These are phyloP conservation scores for Drosophila pallidifrons DNA, from an alignment of 1,140 invertebrate species.

Conservation along the genomic window DNA sequence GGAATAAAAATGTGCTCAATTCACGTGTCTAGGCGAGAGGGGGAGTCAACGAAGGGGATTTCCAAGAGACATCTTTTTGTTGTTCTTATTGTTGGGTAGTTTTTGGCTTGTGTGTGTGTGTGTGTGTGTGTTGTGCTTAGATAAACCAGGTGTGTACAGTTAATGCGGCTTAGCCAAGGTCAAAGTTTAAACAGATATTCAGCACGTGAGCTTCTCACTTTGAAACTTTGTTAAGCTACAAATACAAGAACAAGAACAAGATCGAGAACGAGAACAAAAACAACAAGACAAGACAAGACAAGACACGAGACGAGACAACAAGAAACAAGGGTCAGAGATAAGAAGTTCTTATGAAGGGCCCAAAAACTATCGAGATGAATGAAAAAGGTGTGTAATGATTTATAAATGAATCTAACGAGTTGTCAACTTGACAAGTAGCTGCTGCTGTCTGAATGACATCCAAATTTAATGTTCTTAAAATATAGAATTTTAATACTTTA, in stretches of 20 bases:
- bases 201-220: conserved; percentile 10
- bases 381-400: not conserved
- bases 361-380: not conserved
- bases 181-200: conserved; percentile 23
- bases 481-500: no score
- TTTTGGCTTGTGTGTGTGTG: conserved; percentile 1
- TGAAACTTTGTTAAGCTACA: conserved; percentile 8
- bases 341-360: not conserved
- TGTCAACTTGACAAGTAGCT: not conserved
- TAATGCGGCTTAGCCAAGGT: conserved; percentile 37
- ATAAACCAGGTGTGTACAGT: conserved; percentile 26
- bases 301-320: not conserved
- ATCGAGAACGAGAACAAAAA: not conserved
- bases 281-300: no score
- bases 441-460: no score
- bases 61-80: not conserved
- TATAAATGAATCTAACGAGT: not conserved
- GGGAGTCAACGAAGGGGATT: not conserved
- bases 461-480: no score
- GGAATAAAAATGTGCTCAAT: conserved; percentile 47
- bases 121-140: not conserved
- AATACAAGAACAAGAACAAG: not conserved
- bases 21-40: conserved; percentile 12
- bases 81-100: not conserved
- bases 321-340: conserved; percentile 4